Conservation (phyloP, 1,140 invertebrate species). For the Carposina sasakii region DNA sequence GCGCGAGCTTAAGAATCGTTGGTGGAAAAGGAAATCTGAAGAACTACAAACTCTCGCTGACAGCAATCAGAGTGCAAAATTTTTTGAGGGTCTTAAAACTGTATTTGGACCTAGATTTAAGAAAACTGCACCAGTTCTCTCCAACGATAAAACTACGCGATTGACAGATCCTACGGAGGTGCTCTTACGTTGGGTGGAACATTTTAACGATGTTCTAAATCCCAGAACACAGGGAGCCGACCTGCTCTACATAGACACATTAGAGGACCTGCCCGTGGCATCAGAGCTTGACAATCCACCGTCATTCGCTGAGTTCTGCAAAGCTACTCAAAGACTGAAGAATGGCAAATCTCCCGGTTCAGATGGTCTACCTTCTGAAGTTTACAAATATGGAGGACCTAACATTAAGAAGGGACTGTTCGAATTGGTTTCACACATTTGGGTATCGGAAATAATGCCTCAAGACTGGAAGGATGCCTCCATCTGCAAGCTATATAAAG, state of each 20-base stretch:
- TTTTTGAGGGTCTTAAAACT: constrained; percentile 2
- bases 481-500: constrained; percentile 10
- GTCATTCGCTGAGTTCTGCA: neutral
- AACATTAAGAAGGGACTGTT: neutral
- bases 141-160: neutral
- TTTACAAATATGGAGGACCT: neutral
- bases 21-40: constrained; percentile 1
- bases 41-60: neutral
- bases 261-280: neutral
- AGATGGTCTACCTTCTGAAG: neutral
- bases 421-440: neutral
- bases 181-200: constrained; percentile 7
- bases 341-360: neutral
- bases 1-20: neutral
- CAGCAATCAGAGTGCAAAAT: constrained; percentile 1
- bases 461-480: constrained; percentile 6
- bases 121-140: constrained; percentile 5
- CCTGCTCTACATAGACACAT: neutral
- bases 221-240: neutral
- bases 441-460: neutral
- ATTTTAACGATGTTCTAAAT: constrained; percentile 9
- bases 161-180: constrained; percentile 1
- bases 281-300: neutral
- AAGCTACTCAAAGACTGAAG: neutral
- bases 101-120: constrained; percentile 3